Percentiles rank a stretch among this genome's conserved stretches.
These are phyloP conservation scores for Apantesis nais DNA, from an alignment of 2,888 invertebrate genomes.

Conservation along the genomic window DNA sequence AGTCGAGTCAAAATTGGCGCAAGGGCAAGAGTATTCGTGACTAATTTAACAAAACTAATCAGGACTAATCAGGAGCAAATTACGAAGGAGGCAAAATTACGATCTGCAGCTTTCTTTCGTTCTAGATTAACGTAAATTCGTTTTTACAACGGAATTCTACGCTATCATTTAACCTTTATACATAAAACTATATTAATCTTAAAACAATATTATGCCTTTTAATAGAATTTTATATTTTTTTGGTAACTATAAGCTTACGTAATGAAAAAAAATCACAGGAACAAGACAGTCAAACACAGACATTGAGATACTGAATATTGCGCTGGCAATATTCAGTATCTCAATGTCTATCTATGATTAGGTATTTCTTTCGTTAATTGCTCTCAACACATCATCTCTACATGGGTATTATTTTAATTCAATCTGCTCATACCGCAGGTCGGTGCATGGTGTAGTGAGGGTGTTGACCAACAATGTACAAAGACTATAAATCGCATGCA, in stretches of 20 bases:
- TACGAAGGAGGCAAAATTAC: not conserved
- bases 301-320: too few species aligned
- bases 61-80: not conserved
- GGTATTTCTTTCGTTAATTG: too few species aligned
- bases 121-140: not conserved
- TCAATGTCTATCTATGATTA: too few species aligned
- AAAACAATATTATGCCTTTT: too few species aligned
- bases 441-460: not conserved
- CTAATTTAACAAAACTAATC: not conserved
- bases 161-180: too few species aligned
- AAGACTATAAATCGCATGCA: slow-evolving; percentile 20
- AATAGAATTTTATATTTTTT: too few species aligned
- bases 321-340: too few species aligned
- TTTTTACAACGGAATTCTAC: not conserved
- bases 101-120: not conserved
- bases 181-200: too few species aligned
- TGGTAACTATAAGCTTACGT: too few species aligned
- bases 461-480: slow-evolving; percentile 25
- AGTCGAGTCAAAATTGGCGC: not conserved
- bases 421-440: not conserved
- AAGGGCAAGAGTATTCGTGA: not conserved
- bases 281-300: not conserved
- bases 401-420: not conserved
- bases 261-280: not conserved
- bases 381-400: not conserved